Evolutionary conservation across 2,888 invertebrate genomes (phyloP), one percentile per base, ranked within the genome.

Genomic region (Biston betularia): DNA sequence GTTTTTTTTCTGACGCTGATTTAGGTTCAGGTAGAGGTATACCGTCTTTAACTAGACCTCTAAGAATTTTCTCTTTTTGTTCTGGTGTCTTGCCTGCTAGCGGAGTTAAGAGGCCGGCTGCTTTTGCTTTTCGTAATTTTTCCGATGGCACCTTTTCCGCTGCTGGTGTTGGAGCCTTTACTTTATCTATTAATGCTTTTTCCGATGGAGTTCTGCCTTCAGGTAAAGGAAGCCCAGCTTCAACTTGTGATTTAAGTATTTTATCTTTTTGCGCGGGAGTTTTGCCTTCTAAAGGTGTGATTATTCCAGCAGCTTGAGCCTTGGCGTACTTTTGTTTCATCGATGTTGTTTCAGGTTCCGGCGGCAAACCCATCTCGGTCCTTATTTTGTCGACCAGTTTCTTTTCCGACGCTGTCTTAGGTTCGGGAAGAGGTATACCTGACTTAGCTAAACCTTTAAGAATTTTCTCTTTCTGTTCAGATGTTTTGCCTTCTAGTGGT

Each of bases 1-100:
- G 58, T 35, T 69, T 71, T 42, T 64, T 76, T 61, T 85, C 82
- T 0, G 83, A 81, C 0, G 75, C 33, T 1, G 76, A 74, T 69
- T 78, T 68, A 0, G 68, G 77, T 60, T 79, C 76, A 2, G 82
- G 80, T 5, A 82, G 57, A 0, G 81, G 78, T 7, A 83, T 49
- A 0, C 83, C 82, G 9, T 34, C 24, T 46, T 63, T 69, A 0
- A 72, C 77, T 10, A 80, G 64, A 0, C 65, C 74, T 55, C 6
- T 78, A 6, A 81, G 34, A 8, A 78, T 76, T 35, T 74, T 76
- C 57, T 81, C 78, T 68, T 79, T 78, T 63, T 80, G 72, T 24
- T 63, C 65, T 5, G 70, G 69, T 6, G 78, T 62, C 68, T 81
- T 80, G 0, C 75, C 76, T 56, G 68, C 59, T 0, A 80, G 63